A percentile compares a stretch with the other conserved stretches of the same genome.
Conservation (phyloP, 2,888 invertebrate genomes). For the Cartodere bifasciata region DNA sequence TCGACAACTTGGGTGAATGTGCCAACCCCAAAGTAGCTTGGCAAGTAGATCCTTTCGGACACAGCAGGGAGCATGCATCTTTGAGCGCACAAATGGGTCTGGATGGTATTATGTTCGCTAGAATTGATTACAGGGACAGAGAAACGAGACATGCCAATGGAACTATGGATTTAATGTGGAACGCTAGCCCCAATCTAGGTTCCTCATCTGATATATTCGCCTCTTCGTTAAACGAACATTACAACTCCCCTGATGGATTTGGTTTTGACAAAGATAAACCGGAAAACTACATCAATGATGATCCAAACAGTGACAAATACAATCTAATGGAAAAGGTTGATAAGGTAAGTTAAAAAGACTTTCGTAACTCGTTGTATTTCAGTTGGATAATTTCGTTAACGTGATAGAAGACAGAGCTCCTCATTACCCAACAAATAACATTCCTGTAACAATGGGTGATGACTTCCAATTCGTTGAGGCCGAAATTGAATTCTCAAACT, state of each 20-base stretch:
- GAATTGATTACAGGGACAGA: constrained; percentile 54
- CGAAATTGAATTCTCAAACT: constrained; percentile 43
- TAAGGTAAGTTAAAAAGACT: too few relatives aligned
- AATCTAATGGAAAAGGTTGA: constrained; percentile 35
- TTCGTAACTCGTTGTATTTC: too few relatives aligned
- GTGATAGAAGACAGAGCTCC: constrained; percentile 42
- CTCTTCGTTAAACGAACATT: constrained; percentile 29
- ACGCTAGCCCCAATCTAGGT: constrained; percentile 41
- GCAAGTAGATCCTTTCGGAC: too few relatives aligned
- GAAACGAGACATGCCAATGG: constrained; percentile 41
- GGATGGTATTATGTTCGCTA: too few relatives aligned
- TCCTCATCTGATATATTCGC: constrained; percentile 12
- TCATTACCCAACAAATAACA: constrained; percentile 45
- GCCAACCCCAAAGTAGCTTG: too few relatives aligned
- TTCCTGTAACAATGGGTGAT: constrained; percentile 49
- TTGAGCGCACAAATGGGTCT: too few relatives aligned
- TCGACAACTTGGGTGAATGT: too few relatives aligned
- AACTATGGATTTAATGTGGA: constrained; percentile 60
- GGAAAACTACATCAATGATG: constrained; percentile 43
- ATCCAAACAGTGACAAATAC: constrained; percentile 40
- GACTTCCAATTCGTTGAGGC: constrained; percentile 50
- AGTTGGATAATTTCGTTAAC: constrained; percentile 43
- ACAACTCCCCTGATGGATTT: constrained; percentile 44
- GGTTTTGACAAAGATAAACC: constrained; percentile 36
- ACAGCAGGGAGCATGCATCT: too few relatives aligned